These are phyloP conservation scores for Nesoenas mayeri DNA, from an alignment of 2,113 vertebrate genomes.

Conservation along the genomic window DNA sequence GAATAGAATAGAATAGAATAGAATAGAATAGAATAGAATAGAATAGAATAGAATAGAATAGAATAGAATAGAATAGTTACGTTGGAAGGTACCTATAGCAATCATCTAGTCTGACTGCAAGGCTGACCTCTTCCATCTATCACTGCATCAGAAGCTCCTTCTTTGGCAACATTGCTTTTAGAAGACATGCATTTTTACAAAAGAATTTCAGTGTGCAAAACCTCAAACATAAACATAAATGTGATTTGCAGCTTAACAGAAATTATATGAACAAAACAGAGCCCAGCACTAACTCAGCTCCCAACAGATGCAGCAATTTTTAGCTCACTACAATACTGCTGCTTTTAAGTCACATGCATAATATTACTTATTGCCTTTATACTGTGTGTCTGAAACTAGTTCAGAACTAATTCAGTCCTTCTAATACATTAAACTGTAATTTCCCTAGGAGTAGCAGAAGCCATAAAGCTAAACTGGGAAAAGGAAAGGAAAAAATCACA, in stretches of 20 bases:
- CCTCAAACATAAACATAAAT: not conserved
- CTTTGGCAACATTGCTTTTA: not conserved
- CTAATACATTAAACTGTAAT: not conserved
- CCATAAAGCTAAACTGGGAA: not conserved
- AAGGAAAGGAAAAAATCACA: not conserved
- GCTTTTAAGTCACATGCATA: not conserved
- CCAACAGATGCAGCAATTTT: not conserved
- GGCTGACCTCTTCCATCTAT: not conserved
- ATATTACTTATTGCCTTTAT: not conserved
- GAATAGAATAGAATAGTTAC: not conserved
- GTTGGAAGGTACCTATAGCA: not conserved
- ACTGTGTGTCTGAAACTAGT: not conserved
- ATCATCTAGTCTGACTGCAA: not conserved
- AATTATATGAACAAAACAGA: not conserved
- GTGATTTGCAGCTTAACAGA: not conserved
- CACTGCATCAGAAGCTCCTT: not conserved
- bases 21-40: not conserved
- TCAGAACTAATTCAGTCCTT: not conserved
- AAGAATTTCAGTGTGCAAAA: not conserved
- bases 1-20: too few relatives aligned
- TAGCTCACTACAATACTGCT: not conserved
- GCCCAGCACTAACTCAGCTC: not conserved
- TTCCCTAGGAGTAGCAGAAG: not conserved
- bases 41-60: too few relatives aligned
- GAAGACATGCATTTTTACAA: not conserved